Conservation (phyloP, 2,113 vertebrate species). For the Grallaria varia region DNA sequence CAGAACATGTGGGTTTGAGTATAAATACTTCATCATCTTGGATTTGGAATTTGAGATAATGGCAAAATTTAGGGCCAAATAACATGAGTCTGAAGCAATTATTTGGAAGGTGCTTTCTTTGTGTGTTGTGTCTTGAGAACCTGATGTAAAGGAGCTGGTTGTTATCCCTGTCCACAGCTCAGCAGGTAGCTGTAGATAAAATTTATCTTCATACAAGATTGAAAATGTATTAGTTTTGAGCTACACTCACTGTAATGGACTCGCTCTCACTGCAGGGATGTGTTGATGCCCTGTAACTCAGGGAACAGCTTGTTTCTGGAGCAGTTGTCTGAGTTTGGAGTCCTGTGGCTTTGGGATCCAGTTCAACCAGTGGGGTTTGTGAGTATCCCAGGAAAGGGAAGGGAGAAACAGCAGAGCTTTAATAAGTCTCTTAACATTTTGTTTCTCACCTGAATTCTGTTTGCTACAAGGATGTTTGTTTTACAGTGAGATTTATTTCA, state of each 20-base stretch:
- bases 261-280: neutral
- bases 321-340: neutral
- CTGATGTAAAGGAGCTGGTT: neutral
- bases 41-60: neutral
- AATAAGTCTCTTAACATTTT: neutral
- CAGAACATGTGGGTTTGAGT: neutral
- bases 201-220: neutral
- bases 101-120: neutral
- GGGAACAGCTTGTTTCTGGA: neutral
- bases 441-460: neutral
- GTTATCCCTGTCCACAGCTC: neutral
- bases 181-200: neutral
- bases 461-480: neutral
- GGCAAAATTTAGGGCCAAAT: neutral
- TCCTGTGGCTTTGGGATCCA: neutral
- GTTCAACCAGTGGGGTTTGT: neutral
- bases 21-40: neutral
- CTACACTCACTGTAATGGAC: neutral
- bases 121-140: neutral
- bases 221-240: neutral
- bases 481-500: neutral
- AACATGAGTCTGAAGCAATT: neutral
- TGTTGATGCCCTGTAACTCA: neutral
- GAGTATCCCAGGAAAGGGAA: too few species aligned
- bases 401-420: neutral